These are phyloP conservation scores for Orbicella faveolata DNA, from an alignment of 64 coral and sea anemone genomes.

Conservation along the genomic window DNA sequence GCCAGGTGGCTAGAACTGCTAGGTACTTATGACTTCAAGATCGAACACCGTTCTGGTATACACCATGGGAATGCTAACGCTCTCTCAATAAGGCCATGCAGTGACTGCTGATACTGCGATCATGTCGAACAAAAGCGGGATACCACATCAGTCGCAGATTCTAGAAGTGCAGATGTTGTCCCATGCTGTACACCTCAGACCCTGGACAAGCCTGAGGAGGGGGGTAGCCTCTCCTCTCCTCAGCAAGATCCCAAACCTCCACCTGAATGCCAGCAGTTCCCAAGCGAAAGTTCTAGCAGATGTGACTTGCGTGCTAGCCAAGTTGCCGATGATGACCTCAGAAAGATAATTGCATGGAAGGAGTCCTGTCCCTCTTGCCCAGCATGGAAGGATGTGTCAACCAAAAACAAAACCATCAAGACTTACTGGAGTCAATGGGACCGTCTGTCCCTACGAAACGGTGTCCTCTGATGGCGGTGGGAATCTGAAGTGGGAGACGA, in stretches of 20 bases:
- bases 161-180: background rate
- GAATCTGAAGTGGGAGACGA: background rate
- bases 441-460: background rate
- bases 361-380: background rate
- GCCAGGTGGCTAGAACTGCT: slow-evolving; percentile 38
- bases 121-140: background rate
- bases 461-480: background rate
- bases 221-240: background rate
- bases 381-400: slow-evolving; percentile 23
- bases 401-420: slow-evolving; percentile 15
- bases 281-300: background rate
- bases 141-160: background rate
- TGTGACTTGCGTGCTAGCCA: slow-evolving; percentile 2
- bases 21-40: slow-evolving; percentile 1
- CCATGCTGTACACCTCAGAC: background rate
- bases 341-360: background rate
- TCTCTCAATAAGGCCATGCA: slow-evolving; percentile 8
- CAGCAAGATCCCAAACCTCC: background rate
- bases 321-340: background rate
- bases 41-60: background rate
- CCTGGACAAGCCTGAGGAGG: background rate
- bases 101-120: background rate
- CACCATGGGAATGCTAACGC: slow-evolving; percentile 38
- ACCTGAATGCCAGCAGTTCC: background rate
- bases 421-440: slow-evolving; percentile 45